phyloP scores from a whole-genome alignment of 2,797 vertebrate genomes.

The Botia kubotai region DNA sequence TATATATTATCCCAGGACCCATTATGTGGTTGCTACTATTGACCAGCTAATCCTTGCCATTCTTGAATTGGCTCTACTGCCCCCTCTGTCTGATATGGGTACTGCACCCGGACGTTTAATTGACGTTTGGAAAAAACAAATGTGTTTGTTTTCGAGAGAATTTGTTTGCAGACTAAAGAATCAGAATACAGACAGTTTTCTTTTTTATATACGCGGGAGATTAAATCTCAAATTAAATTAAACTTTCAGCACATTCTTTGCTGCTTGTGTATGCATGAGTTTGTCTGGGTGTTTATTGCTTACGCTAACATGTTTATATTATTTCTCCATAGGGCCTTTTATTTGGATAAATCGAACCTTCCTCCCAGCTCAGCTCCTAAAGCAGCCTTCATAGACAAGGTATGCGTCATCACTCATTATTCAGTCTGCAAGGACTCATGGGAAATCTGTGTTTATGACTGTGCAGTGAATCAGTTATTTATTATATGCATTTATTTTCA shows the following conservation, averaged over 20 bases:
- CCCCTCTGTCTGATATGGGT: conserved; percentile 49
- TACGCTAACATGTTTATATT: conserved; percentile 52
- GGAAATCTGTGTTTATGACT: not conserved
- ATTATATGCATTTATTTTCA: conserved; percentile 5
- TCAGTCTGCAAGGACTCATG: conserved; percentile 1
- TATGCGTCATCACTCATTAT: conserved; percentile 66
- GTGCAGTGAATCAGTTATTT: conserved; percentile 3
- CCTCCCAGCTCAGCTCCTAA: conserved; percentile 91
- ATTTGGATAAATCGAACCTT: conserved; percentile 94
- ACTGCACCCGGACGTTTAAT: conserved; percentile 53
- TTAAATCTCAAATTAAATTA: conserved; percentile 51
- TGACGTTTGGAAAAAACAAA: conserved; percentile 64
- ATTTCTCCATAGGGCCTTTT: conserved; percentile 87
- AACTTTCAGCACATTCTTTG: not conserved
- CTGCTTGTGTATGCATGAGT: conserved; percentile 21
- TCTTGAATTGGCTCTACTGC: conserved; percentile 51
- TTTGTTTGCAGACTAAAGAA: conserved; percentile 14
- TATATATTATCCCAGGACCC: too few species aligned
- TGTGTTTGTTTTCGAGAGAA: conserved; percentile 31
- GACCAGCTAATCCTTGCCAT: not conserved
- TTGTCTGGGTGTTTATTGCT: conserved; percentile 40
- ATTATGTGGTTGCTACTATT: not conserved
- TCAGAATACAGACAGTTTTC: conserved; percentile 42
- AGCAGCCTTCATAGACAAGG: conserved; percentile 97
- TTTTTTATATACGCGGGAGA: conserved; percentile 29